These are phyloP conservation scores for Alfaro cultratus DNA, from an alignment of 2,797 vertebrate species.

Conservation along the genomic window DNA sequence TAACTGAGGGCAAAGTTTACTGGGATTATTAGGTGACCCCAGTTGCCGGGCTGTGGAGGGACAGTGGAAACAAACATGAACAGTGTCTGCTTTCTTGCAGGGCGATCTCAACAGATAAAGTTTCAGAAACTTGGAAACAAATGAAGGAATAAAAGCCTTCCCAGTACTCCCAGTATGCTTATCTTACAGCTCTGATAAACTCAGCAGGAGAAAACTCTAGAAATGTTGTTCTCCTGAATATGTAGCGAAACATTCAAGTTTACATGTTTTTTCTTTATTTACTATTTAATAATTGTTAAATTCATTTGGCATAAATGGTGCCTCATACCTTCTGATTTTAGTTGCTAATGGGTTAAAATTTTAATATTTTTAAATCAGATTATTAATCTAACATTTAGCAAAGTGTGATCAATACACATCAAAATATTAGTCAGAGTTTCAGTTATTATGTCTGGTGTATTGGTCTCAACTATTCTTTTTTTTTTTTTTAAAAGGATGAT, in stretches of 20 bases:
- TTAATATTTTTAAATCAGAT: no score
- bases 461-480: no score
- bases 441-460: no score
- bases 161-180: slow-evolving; percentile 40
- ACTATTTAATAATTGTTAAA: no score
- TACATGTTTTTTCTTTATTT: no score
- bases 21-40: slow-evolving; percentile 15
- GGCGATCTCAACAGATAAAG: slow-evolving; percentile 37
- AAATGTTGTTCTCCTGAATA: background rate
- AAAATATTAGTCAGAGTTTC: no score
- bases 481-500: no score
- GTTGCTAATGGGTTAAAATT: no score
- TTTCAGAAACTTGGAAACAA: slow-evolving; percentile 35
- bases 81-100: slow-evolving; percentile 52
- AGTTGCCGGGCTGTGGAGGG: slow-evolving; percentile 15
- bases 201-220: slow-evolving; percentile 7
- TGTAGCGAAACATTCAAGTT: background rate
- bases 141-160: slow-evolving; percentile 25
- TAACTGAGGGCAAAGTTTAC: slow-evolving; percentile 20
- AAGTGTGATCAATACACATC: no score
- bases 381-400: no score
- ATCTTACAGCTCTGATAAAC: slow-evolving; percentile 34
- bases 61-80: slow-evolving; percentile 47
- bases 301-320: no score
- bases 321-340: no score